A percentile compares a stretch with the other conserved stretches of the same genome.
Evolutionary conservation across 1,140 invertebrate species (phyloP).

Genomic region (Euura saliciscinereae): DNA sequence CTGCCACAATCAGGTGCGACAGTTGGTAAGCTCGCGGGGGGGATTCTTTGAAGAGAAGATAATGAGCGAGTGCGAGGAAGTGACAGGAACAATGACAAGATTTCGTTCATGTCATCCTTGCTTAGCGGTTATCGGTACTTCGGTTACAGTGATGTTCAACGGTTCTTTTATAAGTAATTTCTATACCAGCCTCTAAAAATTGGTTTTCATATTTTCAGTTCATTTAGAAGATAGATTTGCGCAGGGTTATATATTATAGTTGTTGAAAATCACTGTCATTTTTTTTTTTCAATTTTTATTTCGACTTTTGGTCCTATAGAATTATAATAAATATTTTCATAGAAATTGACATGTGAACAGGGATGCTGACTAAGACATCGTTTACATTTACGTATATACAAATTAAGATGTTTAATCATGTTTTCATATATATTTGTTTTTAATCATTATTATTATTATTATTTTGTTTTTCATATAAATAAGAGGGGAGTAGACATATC

Average conservation of each 20-base stretch:
- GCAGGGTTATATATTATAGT: neutral
- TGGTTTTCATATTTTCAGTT: neutral
- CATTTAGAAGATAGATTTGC: neutral
- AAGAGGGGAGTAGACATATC: neutral
- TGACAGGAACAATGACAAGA: too few relatives aligned
- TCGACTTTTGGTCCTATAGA: too few relatives aligned
- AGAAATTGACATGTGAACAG: slow-evolving; percentile 2
- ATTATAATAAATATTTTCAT: neutral
- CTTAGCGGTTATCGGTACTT: too few relatives aligned
- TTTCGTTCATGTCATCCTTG: too few relatives aligned
- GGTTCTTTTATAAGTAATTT: too few relatives aligned
- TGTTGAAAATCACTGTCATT: neutral
- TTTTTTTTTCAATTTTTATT: neutral
- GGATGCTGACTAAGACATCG: neutral
- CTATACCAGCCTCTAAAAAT: neutral
- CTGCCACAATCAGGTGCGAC: too few relatives aligned
- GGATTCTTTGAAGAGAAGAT: too few relatives aligned
- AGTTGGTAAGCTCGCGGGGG: too few relatives aligned
- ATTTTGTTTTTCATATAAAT: neutral
- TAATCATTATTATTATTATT: neutral
- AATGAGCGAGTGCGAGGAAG: too few relatives aligned
- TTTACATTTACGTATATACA: slow-evolving; percentile 4
- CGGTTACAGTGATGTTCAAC: too few relatives aligned
- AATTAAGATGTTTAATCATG: neutral
- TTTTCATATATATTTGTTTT: neutral